Percentiles rank a stretch among this genome's conserved stretches.
Conservation (phyloP, 2,888 invertebrate genomes). For the Pammene aurita region DNA sequence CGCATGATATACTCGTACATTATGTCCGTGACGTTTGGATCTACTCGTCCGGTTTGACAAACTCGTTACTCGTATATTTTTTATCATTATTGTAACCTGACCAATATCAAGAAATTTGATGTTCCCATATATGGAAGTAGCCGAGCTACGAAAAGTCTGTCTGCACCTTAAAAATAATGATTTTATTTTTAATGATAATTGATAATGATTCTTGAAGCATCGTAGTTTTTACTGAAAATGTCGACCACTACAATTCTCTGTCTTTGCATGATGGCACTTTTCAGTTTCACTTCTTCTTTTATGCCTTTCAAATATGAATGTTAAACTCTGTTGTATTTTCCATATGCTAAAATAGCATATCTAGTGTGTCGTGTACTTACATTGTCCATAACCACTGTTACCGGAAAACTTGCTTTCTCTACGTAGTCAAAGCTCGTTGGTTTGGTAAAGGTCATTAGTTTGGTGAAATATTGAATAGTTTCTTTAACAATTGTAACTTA, state of each 20-base stretch:
- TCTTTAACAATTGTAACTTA: too few relatives aligned
- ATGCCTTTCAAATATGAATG: slow-evolving; percentile 11
- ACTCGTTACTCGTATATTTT: too few relatives aligned
- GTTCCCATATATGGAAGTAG: not conserved
- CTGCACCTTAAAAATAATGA: slow-evolving; percentile 9
- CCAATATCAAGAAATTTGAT: not conserved
- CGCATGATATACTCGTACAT: too few relatives aligned
- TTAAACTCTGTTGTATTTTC: slow-evolving; percentile 10
- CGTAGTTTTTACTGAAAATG: slow-evolving; percentile 24
- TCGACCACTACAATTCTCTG: slow-evolving; percentile 21
- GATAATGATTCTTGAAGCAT: slow-evolving; percentile 10
- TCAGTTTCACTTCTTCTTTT: slow-evolving; percentile 38
- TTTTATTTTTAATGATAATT: slow-evolving; percentile 8
- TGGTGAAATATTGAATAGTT: too few relatives aligned
- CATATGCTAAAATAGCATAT: not conserved
- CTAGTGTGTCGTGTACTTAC: not conserved
- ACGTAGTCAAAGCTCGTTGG: too few relatives aligned
- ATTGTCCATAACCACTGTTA: not conserved
- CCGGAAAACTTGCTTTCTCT: too few relatives aligned
- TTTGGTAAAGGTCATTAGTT: too few relatives aligned
- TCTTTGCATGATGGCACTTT: slow-evolving; percentile 38
- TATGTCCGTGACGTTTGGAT: too few relatives aligned
- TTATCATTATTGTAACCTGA: too few relatives aligned
- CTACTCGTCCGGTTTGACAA: too few relatives aligned
- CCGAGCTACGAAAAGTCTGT: not conserved